Evolutionary conservation across 2,888 invertebrate species (phyloP), one percentile per base, ranked within the genome.

Genomic region (Myopa tessellatipennis): DNA sequence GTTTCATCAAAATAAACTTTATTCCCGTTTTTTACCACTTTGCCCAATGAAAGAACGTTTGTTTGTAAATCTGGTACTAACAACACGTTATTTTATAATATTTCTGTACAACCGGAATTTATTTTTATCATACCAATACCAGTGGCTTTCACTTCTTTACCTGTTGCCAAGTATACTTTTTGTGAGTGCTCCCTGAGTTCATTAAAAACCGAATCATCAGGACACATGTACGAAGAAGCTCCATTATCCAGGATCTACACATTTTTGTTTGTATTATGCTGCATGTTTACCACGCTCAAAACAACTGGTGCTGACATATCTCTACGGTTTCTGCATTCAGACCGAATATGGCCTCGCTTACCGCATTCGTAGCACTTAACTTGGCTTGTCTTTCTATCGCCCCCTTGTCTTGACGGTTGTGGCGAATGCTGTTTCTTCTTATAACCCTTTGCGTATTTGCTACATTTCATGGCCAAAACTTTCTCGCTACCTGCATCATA

Each of bases 321-420:
- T 45, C 26, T n/a, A n/a, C n/a, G n/a, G 36, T 12, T 10, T 67
- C 10, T 68, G 16, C 70, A 70, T 52, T 70, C n/a, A 8, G 52
- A 50, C 6, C 70, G 50, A 5, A 70, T 70, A 10, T 70, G 70
- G 12, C 52, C 52, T 70, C 36, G 45, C 50, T 50, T 70, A 26
- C 70, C 70, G 26, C 70, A 70, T 4, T 5, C 36, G 45, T 16
- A 70, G 50, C 70, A 70, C 50, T 50, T 52, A 4, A 70, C 26
- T 18, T 69, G 40, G n/a, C 7, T 69, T 5, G 18, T 0, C 10
- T 69, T 50, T 18, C 52, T 16, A n/a, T 68, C 26, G 26, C 26
- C 26, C 26, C 26, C 26, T 26, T 14, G 34, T 70, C 52, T 55
- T 34, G n/a, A n/a, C 16, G n/a, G 12, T 52, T 34, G 18, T 50